Base-by-base conservation (phyloP, 2,888 invertebrate genomes). In the Chrysolina haemoptera region DNA sequence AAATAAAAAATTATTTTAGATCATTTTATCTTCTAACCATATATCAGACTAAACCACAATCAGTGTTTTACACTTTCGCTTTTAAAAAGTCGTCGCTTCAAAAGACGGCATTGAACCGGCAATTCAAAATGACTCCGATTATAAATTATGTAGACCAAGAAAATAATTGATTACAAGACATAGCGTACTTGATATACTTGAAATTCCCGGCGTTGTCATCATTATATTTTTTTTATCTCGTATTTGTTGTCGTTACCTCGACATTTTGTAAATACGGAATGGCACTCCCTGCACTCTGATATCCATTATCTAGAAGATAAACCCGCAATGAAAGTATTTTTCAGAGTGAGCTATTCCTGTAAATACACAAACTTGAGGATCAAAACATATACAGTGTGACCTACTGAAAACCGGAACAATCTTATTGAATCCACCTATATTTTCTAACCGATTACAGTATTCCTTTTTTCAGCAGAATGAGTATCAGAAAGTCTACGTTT, bases 121-220 rank as follows among this genome's bases (percentile, higher is more conserved):
- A 75, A 75, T 75, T 73, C 70, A 70, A 72, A 72, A 63, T 48
- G 70, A 64, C 75, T 70, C 68, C 68, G 68, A 76, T 70, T 73
- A 73, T 68, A 62, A 75, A 75, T 76, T 76, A 76, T 75, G 64
- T 73, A 75, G 75, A 70, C 53, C 70, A 73, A 66, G 50, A 16
- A 46, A 46, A 55, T 70, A 75, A 59, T 59, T 59, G 59, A 59
- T 59, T 16, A 50, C 66, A 66, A 48, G 27, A 66, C 50, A 16
- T 11, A 50, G 46, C 50, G 9, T n/a, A 35, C 66, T 48, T 14
- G 48, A 27, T 66, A 46, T 48, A 72, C 72, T 72, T 68, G 72
- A 72, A 63, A 72, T 72, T 72, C 63, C 35, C 35, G 27, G 53
- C 68, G 63, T 72, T 72, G 65, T 65, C n/a, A 50, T 72, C 62